A percentile compares a stretch with the other conserved stretches of the same genome.
phyloP scores from a whole-genome alignment of 2,888 invertebrate genomes.

The Argyresthia albistria region DNA sequence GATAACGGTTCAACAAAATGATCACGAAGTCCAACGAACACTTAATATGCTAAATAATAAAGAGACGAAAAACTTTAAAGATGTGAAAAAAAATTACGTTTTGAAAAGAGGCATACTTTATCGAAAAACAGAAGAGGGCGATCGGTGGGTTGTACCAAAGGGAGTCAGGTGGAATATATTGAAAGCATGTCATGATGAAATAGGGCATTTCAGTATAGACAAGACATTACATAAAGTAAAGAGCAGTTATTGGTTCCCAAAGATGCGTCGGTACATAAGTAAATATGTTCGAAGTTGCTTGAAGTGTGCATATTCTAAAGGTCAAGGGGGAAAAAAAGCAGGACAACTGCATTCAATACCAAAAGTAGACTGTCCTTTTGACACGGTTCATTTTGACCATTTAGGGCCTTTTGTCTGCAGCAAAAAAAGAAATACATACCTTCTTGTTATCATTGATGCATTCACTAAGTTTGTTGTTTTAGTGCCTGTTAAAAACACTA shows the following conservation, averaged over 20 bases:
- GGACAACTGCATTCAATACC: background rate
- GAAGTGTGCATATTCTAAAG: background rate
- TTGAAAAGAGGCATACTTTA: background rate
- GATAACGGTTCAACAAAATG: slow-evolving; percentile 13
- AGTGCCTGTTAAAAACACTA: background rate
- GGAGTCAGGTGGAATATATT: background rate
- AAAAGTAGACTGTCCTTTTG: no score
- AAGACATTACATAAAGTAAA: slow-evolving; percentile 6
- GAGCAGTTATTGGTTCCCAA: background rate
- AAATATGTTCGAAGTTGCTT: slow-evolving; percentile 1
- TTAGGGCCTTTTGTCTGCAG: no score
- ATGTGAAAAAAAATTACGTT: background rate
- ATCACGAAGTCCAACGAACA: background rate
- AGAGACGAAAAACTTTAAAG: background rate
- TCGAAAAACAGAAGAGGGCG: background rate
- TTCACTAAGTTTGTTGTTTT: no score
- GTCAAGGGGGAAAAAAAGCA: background rate
- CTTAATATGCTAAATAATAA: background rate
- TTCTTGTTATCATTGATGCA: no score
- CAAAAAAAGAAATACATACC: no score
- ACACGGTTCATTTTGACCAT: no score
- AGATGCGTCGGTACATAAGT: background rate
- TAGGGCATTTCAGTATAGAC: slow-evolving; percentile 22
- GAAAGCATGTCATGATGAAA: slow-evolving; percentile 19
- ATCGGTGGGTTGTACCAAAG: background rate